Evolutionary conservation across 2,797 vertebrate species (phyloP).

Genomic region (Anguilla pacifica): DNA sequence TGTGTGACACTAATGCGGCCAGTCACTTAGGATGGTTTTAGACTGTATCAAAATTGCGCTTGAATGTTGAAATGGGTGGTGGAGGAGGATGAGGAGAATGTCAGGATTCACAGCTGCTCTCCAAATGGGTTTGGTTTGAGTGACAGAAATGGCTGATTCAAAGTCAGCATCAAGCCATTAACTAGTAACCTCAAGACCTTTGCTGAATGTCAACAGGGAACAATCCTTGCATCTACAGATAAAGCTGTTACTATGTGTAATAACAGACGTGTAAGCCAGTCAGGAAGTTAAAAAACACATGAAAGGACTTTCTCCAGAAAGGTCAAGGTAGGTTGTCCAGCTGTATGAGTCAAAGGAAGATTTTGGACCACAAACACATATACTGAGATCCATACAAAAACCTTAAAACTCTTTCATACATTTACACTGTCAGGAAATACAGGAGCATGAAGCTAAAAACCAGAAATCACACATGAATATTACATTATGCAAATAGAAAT

Average conservation of each 20-base stretch:
- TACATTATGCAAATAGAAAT: too few species aligned
- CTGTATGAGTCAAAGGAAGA: background rate
- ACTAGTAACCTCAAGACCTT: background rate
- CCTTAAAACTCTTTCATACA: background rate
- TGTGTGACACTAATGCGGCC: slow-evolving; percentile 38
- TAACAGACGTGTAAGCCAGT: slow-evolving; percentile 27
- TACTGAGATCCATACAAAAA: background rate
- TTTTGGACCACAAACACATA: background rate
- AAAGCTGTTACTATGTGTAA: background rate
- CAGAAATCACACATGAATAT: background rate
- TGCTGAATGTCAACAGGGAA: background rate
- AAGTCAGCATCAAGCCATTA: background rate
- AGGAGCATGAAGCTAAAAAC: background rate
- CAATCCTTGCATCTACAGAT: background rate
- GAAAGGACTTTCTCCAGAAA: background rate
- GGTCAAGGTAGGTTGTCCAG: background rate
- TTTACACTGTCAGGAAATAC: too few species aligned
- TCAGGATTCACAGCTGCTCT: background rate
- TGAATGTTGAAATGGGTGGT: background rate
- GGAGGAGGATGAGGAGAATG: background rate
- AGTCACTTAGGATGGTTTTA: background rate
- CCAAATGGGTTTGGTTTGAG: background rate
- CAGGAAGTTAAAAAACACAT: slow-evolving; percentile 16
- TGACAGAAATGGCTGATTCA: background rate
- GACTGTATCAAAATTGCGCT: background rate